Evolutionary conservation across 2,113 vertebrate species (phyloP).

Genomic region (Urocitellus parryii): DNA sequence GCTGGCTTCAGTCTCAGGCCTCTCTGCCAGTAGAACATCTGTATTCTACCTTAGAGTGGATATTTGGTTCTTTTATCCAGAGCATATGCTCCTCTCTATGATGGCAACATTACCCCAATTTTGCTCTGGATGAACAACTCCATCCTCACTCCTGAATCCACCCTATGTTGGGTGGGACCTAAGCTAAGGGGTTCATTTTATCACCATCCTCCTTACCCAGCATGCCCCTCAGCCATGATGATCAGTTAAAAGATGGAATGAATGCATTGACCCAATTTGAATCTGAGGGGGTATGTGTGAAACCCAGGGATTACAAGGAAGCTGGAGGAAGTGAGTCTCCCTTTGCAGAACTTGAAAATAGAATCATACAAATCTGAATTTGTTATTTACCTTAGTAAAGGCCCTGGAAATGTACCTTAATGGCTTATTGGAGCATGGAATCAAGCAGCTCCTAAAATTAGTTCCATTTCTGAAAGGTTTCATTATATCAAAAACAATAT

Average conservation of each 20-base stretch:
- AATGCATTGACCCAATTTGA: background rate
- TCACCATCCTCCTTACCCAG: background rate
- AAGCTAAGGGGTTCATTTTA: background rate
- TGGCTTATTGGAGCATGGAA: background rate
- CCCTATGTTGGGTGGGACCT: background rate
- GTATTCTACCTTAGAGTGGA: background rate
- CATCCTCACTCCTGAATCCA: background rate
- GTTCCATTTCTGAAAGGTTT: background rate
- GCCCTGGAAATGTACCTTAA: background rate
- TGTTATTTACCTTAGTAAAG: background rate
- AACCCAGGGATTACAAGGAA: background rate
- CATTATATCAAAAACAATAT: conserved; percentile 41
- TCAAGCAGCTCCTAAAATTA: background rate
- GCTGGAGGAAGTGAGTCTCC: background rate
- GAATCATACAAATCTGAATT: background rate
- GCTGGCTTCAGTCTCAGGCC: background rate
- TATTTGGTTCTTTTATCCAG: background rate
- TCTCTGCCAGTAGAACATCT: background rate
- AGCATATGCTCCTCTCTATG: background rate
- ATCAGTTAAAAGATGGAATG: background rate
- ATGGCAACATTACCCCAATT: background rate
- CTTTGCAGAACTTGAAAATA: background rate
- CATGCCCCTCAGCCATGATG: background rate
- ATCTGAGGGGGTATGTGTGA: background rate
- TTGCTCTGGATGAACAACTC: background rate